These are phyloP conservation scores for Panulirus ornatus DNA, from an alignment of 1,140 invertebrate genomes.

Conservation along the genomic window DNA sequence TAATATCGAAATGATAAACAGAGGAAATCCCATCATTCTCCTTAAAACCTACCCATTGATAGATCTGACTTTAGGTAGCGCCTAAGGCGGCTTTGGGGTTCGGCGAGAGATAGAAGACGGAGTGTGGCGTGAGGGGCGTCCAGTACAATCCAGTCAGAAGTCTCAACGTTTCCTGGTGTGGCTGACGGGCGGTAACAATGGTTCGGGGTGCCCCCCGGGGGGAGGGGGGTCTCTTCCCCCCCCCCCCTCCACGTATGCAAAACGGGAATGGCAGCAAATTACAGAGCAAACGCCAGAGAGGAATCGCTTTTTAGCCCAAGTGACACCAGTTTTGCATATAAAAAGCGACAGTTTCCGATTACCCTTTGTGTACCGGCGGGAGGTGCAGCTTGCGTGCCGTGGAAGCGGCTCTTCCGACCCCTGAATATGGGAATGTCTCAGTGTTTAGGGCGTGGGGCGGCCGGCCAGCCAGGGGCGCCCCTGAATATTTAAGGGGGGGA, in stretches of 20 bases:
- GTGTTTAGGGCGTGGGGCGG: neutral
- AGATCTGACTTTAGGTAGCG: no score
- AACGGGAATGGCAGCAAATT: constrained; percentile 64
- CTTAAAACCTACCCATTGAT: no score
- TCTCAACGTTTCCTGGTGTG: constrained; percentile 35
- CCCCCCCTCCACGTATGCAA: constrained; percentile 34
- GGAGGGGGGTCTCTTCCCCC: no score
- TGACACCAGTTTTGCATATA: constrained; percentile 71
- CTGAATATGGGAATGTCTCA: constrained; percentile 12
- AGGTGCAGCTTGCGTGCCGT: constrained; percentile 59
- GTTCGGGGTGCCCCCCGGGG: neutral
- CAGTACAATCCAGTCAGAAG: constrained; percentile 36
- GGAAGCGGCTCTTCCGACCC: neutral
- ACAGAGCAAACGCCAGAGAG: constrained; percentile 56
- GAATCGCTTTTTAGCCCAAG: constrained; percentile 67
- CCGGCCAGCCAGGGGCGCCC: no score
- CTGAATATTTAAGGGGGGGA: constrained; percentile 27
- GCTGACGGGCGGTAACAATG: constrained; percentile 25
- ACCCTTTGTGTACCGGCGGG: constrained; percentile 53
- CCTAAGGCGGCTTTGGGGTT: no score
- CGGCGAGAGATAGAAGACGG: neutral
- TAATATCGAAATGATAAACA: no score
- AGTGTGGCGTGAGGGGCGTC: neutral
- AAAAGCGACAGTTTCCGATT: constrained; percentile 64
- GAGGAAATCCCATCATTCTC: no score